Base-by-base conservation (phyloP, 53 echinoderm and acorn worm genomes). In the Apostichopus leukothele region DNA sequence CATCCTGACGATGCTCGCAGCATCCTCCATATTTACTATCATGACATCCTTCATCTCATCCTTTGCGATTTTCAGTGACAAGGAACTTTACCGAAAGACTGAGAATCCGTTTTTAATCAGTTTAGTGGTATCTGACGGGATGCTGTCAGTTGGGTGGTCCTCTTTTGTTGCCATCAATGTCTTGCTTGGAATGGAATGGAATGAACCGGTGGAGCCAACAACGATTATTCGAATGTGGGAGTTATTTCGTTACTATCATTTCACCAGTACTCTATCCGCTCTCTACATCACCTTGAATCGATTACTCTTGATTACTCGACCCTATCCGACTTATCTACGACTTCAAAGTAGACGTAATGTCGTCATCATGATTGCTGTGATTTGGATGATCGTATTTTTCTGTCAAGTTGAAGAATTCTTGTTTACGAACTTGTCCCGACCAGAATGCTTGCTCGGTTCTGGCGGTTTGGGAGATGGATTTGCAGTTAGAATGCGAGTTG, bases 271-370 rank as follows among this genome's bases (percentile, higher is more conserved):
- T n/a, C 10, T 78, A 18, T 78, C 52, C 14, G 78, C 78, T 6
- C 51, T 52, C 7, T 27, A 18, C 39, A 78, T 78, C 11, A 78
- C 50, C 19, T 51, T 78, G 13, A 78, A 78, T 52, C 51, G 78
- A 51, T 12, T 53, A 13, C 78, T 78, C 12, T 52, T 78, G 51
- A 16, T 78, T n/a, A 78, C 78, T 1, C 27, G 78, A 27, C 78
- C 78, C 13, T 78, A 78, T 52, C 78, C 78, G 6, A 78, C 18
- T 12, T 78, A 52, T 14, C 78, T 78, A 6, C 27, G 78, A 13
- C 51, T 78, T 13, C 78, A 78, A 14, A 78, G 51, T 14, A 78
- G 78, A 51, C 78, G 52, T 14, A 78, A 52, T 78, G 78, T 78
- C 16, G 27, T 50, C 51, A 52, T 51, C 3, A 14, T 78, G 16